Evolutionary conservation across 1,140 invertebrate genomes (phyloP).

Genomic region (Scaptomyza hsui): DNA sequence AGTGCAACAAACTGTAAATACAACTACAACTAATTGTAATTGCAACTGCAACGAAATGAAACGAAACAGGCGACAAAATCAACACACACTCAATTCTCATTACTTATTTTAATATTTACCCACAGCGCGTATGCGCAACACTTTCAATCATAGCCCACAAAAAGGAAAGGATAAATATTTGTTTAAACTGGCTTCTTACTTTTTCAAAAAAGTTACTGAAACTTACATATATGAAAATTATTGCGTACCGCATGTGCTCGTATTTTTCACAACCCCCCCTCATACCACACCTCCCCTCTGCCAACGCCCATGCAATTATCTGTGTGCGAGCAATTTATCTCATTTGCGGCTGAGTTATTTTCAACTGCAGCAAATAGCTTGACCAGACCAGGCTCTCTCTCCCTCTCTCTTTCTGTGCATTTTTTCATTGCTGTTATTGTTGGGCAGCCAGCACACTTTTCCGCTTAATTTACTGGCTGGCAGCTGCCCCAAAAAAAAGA

Average conservation of each 20-base stretch:
- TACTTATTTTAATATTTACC: not conserved
- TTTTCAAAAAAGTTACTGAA: slow-evolving; percentile 5
- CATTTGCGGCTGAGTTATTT: slow-evolving; percentile 84
- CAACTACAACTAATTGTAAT: slow-evolving; percentile 48
- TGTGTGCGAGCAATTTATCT: slow-evolving; percentile 82
- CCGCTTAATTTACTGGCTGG: slow-evolving; percentile 80
- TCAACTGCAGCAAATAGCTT: slow-evolving; percentile 77
- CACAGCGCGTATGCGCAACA: slow-evolving; percentile 61
- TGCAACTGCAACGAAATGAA: slow-evolving; percentile 14
- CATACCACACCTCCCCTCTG: not conserved
- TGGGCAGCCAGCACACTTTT: slow-evolving; percentile 71
- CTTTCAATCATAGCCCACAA: slow-evolving; percentile 46
- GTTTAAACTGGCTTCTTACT: slow-evolving; percentile 17
- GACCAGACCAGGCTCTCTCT: slow-evolving; percentile 8
- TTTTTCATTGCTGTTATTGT: slow-evolving; percentile 28
- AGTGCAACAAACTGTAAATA: slow-evolving; percentile 64
- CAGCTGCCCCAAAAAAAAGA: slow-evolving; percentile 48
- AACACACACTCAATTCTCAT: slow-evolving; percentile 31
- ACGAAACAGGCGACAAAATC: slow-evolving; percentile 5
- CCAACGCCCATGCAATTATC: slow-evolving; percentile 74
- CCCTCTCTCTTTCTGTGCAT: not conserved
- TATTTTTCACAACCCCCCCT: slow-evolving; percentile 23
- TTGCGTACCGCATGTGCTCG: slow-evolving; percentile 44
- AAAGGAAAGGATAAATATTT: slow-evolving; percentile 54
- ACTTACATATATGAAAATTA: slow-evolving; percentile 42